Evolutionary conservation across 2,113 vertebrate species (phyloP).

Genomic region (Cynopterus brachyotis): DNA sequence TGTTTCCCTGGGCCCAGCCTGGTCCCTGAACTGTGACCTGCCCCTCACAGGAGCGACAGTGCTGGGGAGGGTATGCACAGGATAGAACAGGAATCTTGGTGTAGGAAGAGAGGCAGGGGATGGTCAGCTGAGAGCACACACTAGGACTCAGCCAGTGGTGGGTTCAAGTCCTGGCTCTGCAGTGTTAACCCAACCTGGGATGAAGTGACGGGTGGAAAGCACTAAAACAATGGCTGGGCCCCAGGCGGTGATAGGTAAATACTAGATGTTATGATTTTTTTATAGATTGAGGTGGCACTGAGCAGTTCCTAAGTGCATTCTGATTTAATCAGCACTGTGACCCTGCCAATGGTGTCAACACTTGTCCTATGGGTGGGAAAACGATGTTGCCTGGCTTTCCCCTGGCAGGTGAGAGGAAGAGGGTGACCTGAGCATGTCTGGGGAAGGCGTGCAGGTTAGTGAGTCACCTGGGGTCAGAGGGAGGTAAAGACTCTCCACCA

Average conservation of each 20-base stretch:
- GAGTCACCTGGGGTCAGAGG: background rate
- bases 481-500: background rate
- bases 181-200: background rate
- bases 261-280: background rate
- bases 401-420: accelerated
- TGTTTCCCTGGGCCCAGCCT: background rate
- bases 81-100: background rate
- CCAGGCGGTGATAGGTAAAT: accelerated
- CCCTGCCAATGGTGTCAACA: background rate
- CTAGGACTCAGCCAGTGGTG: accelerated
- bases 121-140: background rate
- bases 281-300: background rate
- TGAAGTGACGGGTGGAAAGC: background rate
- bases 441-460: background rate
- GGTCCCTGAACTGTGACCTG: background rate
- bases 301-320: background rate
- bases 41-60: background rate
- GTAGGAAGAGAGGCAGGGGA: background rate
- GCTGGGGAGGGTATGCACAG: too few relatives aligned
- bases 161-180: background rate
- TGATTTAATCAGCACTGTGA: background rate
- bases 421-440: background rate
- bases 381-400: background rate
- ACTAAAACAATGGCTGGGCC: background rate
- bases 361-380: background rate